Evolutionary conservation across 2,797 vertebrate genomes (phyloP), one percentile per base, ranked within the genome.

Genomic region (Rhynchotus rufescens): DNA sequence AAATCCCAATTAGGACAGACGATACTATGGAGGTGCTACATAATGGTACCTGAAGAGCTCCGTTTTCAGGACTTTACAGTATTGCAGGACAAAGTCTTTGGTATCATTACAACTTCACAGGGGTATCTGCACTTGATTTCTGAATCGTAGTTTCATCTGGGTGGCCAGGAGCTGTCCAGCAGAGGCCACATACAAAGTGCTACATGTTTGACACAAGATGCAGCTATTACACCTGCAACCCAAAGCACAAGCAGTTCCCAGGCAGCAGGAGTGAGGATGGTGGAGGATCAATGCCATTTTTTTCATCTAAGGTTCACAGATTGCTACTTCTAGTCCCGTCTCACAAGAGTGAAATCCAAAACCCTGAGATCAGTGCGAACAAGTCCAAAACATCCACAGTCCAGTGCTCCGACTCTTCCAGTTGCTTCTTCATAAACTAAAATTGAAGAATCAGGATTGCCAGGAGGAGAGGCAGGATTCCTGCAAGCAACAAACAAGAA

Each of bases 401-500:
- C 40, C 60, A 40, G 60, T 28, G 26, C 36, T 28, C 12, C 3
- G 2, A 42, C 38, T 28, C n/a, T 23, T 66, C 44, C 22, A 2
- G 4, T 25, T 28, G 20, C 3, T 2, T 30, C 67, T 17, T 74
- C 47, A 42, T 47, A 10, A 2, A 16, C 59, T 94, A 94, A 28
- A 91, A 1, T 20, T 26, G 47, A 65, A 45, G 69, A 30, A 92
- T 10, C 83, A 95, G 88, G 51, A 83, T 2, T 9, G 86, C 86
- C 83, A 95, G 83, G 68, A 95, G 72, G 23, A 94, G 60, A 23
- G 92, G 94, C 26, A 95, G 42, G 73, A 91, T 32, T 76, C 94
- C 94, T 95, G 15, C 56, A 62, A 44, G 49, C 69, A 6, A 56
- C 25, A 73, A 74, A 66, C 4, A 28, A 56, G 61, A 54, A 56